phyloP scores from a whole-genome alignment of 2,797 vertebrate genomes.

The Myotis vivesi region DNA sequence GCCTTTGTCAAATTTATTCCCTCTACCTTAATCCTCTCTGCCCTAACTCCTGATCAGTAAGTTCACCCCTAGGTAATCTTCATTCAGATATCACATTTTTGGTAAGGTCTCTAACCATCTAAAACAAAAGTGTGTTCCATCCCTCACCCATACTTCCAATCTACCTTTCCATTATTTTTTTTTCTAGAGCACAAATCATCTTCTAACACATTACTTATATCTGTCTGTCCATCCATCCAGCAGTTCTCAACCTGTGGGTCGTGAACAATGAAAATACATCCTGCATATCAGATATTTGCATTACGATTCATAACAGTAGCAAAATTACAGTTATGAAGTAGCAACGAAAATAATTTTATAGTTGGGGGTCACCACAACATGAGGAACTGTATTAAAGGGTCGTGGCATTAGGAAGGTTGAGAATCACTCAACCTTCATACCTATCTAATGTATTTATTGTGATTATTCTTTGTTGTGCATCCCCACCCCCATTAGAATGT shows the following conservation, averaged over 20 bases:
- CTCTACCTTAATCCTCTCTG: neutral
- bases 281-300: too few relatives aligned
- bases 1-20: neutral
- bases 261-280: too few relatives aligned
- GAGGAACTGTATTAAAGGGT: too few relatives aligned
- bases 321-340: too few relatives aligned
- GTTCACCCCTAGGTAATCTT: neutral
- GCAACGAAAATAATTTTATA: too few relatives aligned
- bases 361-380: too few relatives aligned
- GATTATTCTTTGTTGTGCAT: neutral
- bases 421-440: too few relatives aligned
- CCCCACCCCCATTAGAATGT: neutral
- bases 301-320: too few relatives aligned
- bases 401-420: too few relatives aligned
- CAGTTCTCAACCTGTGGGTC: too few relatives aligned
- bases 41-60: neutral
- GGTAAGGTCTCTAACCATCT: neutral
- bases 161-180: neutral
- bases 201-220: neutral
- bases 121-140: neutral
- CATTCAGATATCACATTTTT: neutral
- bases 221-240: neutral
- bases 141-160: neutral
- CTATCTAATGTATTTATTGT: neutral
- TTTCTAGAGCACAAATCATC: neutral